These are phyloP conservation scores for Chloromyia formosa DNA, from an alignment of 2,888 invertebrate genomes.

Conservation along the genomic window DNA sequence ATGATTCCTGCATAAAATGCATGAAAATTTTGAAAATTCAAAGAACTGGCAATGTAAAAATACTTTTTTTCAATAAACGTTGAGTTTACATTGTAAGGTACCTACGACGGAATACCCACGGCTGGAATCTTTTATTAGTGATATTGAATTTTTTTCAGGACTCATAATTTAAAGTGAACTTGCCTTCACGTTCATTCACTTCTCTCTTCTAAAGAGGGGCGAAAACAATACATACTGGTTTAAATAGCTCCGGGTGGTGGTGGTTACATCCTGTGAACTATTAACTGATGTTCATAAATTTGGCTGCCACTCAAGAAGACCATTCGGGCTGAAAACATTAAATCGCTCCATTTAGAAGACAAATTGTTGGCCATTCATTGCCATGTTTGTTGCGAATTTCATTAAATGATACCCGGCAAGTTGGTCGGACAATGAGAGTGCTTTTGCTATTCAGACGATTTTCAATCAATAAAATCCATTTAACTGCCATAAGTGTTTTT, in stretches of 20 bases:
- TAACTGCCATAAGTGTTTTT: slow-evolving; percentile 26
- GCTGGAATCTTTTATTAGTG: too few relatives aligned
- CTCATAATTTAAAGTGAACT: too few relatives aligned
- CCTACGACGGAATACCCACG: too few relatives aligned
- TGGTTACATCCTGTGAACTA: slow-evolving; percentile 1
- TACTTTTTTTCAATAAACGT: too few relatives aligned
- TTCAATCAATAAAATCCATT: slow-evolving; percentile 33
- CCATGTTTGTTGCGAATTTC: slow-evolving; percentile 31
- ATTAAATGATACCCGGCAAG: slow-evolving; percentile 4
- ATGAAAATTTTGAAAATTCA: neutral
- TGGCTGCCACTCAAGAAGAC: slow-evolving; percentile 12
- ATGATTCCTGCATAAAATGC: neutral
- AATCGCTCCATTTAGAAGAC: slow-evolving; percentile 12
- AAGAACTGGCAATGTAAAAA: too few relatives aligned
- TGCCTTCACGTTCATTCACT: too few relatives aligned
- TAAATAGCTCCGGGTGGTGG: neutral
- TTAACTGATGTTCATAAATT: neutral
- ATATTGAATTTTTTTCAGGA: too few relatives aligned
- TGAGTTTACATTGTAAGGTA: too few relatives aligned
- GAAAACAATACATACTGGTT: too few relatives aligned
- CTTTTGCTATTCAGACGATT: slow-evolving; percentile 13
- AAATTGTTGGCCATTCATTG: slow-evolving; percentile 24
- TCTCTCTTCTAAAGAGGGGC: too few relatives aligned
- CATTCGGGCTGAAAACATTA: neutral
- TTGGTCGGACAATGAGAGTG: neutral